These are phyloP conservation scores for Brienomyrus brachyistius DNA, from an alignment of 2,113 vertebrate species.

Conservation along the genomic window DNA sequence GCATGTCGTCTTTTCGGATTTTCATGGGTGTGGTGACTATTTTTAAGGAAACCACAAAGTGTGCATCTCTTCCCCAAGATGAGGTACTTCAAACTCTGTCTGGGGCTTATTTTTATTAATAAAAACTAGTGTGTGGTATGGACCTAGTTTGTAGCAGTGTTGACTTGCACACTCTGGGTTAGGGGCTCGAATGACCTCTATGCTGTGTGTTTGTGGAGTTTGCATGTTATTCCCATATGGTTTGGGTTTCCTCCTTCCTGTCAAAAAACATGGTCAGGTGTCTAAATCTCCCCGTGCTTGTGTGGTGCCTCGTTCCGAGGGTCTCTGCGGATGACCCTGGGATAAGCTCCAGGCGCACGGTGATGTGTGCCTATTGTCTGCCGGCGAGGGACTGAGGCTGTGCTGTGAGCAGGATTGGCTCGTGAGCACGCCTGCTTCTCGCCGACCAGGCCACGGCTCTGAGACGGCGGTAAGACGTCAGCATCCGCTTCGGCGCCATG, in stretches of 20 bases:
- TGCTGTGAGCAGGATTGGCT: not conserved
- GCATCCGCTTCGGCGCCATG: not conserved
- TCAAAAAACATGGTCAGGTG: not conserved
- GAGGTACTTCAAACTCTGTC: not conserved
- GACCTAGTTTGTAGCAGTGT: not conserved
- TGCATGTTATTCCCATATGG: not conserved
- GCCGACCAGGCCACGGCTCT: not conserved
- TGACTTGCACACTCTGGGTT: not conserved
- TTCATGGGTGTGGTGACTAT: not conserved
- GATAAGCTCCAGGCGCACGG: not conserved
- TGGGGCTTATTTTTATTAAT: not conserved
- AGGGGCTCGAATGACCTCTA: not conserved
- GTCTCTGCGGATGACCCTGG: not conserved
- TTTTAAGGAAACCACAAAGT: not conserved
- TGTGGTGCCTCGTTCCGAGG: not conserved
- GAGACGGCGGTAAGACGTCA: not conserved
- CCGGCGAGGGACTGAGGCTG: not conserved
- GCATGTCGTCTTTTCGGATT: not conserved
- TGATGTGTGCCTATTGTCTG: not conserved
- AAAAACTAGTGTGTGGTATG: not conserved
- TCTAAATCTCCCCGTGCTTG: not conserved
- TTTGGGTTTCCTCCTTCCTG: not conserved
- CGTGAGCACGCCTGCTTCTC: not conserved
- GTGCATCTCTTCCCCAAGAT: not conserved
- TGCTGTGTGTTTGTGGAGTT: not conserved